These are phyloP conservation scores for Apostichopus japonicus DNA, from an alignment of 35 echinoderm and acorn worm genomes.

Conservation along the genomic window DNA sequence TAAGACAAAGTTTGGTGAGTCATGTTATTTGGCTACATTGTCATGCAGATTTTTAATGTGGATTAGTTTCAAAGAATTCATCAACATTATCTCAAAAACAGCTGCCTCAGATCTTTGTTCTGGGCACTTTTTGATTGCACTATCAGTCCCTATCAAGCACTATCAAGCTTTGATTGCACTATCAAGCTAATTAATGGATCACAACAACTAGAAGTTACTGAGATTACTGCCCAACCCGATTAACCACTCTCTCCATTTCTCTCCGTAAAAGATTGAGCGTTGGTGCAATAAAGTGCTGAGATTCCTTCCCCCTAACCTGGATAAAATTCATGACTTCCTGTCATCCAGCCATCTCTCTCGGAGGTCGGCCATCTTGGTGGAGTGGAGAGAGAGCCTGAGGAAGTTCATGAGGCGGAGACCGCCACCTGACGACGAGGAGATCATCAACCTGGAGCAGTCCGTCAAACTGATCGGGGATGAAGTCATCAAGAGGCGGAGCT, in stretches of 20 bases:
- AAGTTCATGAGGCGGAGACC: constrained; percentile 69
- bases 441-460: constrained; percentile 64
- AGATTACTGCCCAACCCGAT: too few relatives aligned
- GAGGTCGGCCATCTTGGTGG: constrained; percentile 35
- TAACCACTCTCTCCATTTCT: background rate
- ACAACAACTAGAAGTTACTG: too few relatives aligned
- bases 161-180: too few relatives aligned
- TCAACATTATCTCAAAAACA: too few relatives aligned
- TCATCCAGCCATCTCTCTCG: constrained; percentile 41
- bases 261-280: constrained; percentile 53
- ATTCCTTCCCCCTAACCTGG: constrained; percentile 83
- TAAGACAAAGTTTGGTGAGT: too few relatives aligned
- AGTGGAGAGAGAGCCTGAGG: constrained; percentile 85
- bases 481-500: constrained; percentile 72
- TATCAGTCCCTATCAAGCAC: too few relatives aligned
- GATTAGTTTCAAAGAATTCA: too few relatives aligned
- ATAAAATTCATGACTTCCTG: constrained; percentile 70
- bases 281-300: constrained; percentile 84
- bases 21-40: too few relatives aligned
- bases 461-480: constrained; percentile 74
- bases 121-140: too few relatives aligned
- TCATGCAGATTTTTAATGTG: too few relatives aligned
- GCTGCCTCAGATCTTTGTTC: too few relatives aligned
- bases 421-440: constrained; percentile 60
- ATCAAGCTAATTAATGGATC: too few relatives aligned